These are phyloP conservation scores for Eupeodes corollae DNA, from an alignment of 1,140 invertebrate genomes.

Conservation along the genomic window DNA sequence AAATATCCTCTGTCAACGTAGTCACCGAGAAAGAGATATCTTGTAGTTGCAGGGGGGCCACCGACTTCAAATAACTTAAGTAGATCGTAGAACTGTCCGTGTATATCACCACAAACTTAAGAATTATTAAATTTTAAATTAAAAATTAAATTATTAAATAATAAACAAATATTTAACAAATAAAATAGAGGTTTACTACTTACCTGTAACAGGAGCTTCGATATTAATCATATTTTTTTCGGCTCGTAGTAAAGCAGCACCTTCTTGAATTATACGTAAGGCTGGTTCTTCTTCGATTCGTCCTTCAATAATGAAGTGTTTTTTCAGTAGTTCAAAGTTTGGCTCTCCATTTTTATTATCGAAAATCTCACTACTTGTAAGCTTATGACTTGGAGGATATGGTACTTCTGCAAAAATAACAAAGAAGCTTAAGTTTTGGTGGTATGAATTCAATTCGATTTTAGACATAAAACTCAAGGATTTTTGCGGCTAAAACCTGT, in stretches of 20 bases:
- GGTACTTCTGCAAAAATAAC: conserved; percentile 59
- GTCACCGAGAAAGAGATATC: conserved; percentile 99
- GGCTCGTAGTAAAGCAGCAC: conserved; percentile 83
- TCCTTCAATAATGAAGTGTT: conserved; percentile 97
- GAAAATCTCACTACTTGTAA: conserved; percentile 93
- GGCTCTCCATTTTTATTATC: conserved; percentile 88
- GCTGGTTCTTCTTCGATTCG: conserved; percentile 95
- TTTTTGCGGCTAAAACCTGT: too few species aligned
- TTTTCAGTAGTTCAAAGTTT: conserved; percentile 90
- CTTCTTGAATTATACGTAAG: conserved; percentile 93
- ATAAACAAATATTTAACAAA: too few species aligned
- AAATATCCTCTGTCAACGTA: conserved; percentile 99
- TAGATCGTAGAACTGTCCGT: conserved; percentile 99
- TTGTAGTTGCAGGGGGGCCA: conserved; percentile 90
- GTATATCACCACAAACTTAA: conserved; percentile 94
- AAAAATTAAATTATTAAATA: too few species aligned
- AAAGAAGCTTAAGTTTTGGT: too few species aligned
- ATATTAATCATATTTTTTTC: conserved; percentile 99
- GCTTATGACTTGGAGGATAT: conserved; percentile 92
- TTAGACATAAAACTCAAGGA: too few species aligned
- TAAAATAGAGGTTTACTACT: too few species aligned
- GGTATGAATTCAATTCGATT: too few species aligned
- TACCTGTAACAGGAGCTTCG: conserved; percentile 90
- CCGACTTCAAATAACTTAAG: conserved; percentile 99
- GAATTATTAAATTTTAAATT: too few species aligned